phyloP scores from a whole-genome alignment of 2,113 vertebrate genomes.

The Zosterops pallidus region DNA sequence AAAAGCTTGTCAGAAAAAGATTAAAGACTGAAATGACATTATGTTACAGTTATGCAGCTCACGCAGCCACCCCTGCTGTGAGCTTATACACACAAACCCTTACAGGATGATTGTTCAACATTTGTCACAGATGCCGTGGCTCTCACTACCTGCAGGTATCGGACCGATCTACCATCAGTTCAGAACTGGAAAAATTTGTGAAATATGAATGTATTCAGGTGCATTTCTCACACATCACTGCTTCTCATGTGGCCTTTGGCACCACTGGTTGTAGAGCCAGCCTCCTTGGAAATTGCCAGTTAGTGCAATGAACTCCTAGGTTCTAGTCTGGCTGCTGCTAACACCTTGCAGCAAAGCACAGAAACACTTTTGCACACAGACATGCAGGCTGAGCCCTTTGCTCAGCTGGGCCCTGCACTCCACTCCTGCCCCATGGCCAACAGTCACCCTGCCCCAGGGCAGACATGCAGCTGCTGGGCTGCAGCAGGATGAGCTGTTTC shows the following conservation, averaged over 20 bases:
- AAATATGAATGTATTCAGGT: not conserved
- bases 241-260: not conserved
- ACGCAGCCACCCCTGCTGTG: not conserved
- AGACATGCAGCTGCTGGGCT: not conserved
- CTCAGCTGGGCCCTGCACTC: not conserved
- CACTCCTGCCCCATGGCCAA: not conserved
- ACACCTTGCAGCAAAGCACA: fast-evolving
- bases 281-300: not conserved
- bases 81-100: not conserved
- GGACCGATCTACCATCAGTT: not conserved
- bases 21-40: not conserved
- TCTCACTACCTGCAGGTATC: not conserved
- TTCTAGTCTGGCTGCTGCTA: not conserved
- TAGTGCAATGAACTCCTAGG: not conserved
- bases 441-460: not conserved
- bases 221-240: not conserved
- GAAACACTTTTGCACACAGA: fast-evolving
- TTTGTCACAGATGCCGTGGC: not conserved
- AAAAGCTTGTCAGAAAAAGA: not conserved
- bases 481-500: not conserved
- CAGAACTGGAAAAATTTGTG: not conserved
- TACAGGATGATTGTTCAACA: not conserved
- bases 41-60: not conserved
- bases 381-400: not conserved
- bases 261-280: not conserved